Evolutionary conservation across 2,113 vertebrate species (phyloP), one percentile per base, ranked within the genome.

Genomic region (Hippoglossus stenolepis): DNA sequence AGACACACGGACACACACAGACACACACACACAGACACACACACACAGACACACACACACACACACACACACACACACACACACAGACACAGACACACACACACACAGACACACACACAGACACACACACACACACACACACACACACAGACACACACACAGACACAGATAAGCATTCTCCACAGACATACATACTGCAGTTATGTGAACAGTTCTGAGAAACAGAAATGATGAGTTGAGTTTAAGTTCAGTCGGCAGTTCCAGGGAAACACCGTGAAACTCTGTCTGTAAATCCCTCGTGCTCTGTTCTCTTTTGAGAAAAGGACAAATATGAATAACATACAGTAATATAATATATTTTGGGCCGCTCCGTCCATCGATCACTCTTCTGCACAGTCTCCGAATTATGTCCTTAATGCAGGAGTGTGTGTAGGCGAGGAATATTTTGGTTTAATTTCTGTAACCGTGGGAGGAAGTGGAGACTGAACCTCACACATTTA

Each of bases 121-220:
- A 9, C 28, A 63, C 31, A 56, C 26, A 28, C 26, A 3, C 26
- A 28, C 26, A 2, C 26, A 28, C 26, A 31, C 31, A 31, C 31
- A 31, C 28, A 31, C 4, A 31, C 28, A 31, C 28, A 31, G 5
- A 31, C 28, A 31, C 4, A 31, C 4, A 31, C 4, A 31, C 5
- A 61, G 2, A 9, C 28, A 63, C 31, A 56, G 26, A 53, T 51
- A 66, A 24, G 26, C 64, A 35, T 10, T 20, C 6, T 5, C 5
- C 14, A 45, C 24, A 63, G 58, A 63, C 21, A 49, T 35, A 24
- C 21, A 47, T 23, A 28, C 61, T 28, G 9, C 63, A 67, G n/a
- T 73, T 62, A 47, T 8, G 10, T 11, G 28, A 61, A 56, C 23
- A 20, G 10, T 24, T 57, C 63, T 62, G 35, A 67, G 70, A 66